Evolutionary conservation across 1,140 invertebrate species (phyloP).

Genomic region (Hermatobates lingyangjiaoensis): DNA sequence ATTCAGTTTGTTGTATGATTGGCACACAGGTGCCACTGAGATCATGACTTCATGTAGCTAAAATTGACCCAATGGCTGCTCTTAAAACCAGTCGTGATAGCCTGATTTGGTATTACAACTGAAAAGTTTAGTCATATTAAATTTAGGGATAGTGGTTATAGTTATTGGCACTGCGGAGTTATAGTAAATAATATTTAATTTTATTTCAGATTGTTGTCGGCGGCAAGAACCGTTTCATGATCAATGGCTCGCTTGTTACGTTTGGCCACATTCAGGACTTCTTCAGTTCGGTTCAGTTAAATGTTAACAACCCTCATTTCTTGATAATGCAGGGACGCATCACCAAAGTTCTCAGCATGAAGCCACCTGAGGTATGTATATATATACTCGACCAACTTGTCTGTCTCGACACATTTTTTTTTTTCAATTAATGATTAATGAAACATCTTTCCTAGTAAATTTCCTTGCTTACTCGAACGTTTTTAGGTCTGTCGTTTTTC

Average conservation of each 20-base stretch:
- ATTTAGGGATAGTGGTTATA: too few relatives aligned
- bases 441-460: not conserved
- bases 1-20: too few relatives aligned
- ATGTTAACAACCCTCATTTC: conserved; percentile 99
- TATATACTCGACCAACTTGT: not conserved
- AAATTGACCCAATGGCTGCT: too few relatives aligned
- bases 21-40: too few relatives aligned
- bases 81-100: too few relatives aligned
- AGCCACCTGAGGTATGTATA: conserved; percentile 71
- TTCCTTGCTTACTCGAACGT: too few relatives aligned
- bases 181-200: too few relatives aligned
- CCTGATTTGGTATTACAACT: too few relatives aligned
- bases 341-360: conserved; percentile 99
- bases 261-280: conserved; percentile 83
- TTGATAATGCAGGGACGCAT: conserved; percentile 99
- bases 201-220: conserved; percentile 39
- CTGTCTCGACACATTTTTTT: not conserved
- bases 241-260: conserved; percentile 79
- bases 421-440: not conserved
- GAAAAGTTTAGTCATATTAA: too few relatives aligned
- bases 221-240: conserved; percentile 73
- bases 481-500: too few relatives aligned
- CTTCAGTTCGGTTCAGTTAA: conserved; percentile 90
- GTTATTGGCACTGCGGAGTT: too few relatives aligned
- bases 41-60: too few relatives aligned